Evolutionary conservation across 2,113 vertebrate species (phyloP).

Genomic region (Salvelinus sp.): DNA sequence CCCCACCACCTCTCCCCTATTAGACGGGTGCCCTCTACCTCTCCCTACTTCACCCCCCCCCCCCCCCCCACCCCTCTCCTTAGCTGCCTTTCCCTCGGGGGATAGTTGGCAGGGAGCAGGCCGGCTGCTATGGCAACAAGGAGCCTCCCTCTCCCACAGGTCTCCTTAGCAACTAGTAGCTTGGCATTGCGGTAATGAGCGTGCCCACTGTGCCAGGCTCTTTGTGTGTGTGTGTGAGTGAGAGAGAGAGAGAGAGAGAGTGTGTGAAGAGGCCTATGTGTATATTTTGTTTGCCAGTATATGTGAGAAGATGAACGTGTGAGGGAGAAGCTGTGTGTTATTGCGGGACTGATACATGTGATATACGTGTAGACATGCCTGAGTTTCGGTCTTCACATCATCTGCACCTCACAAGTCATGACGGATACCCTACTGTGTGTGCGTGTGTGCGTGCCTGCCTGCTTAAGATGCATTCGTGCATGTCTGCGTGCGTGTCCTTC

Average conservation of each 20-base stretch:
- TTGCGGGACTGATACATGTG: constrained; percentile 20
- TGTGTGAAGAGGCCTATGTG: constrained; percentile 59
- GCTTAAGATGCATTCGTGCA: neutral
- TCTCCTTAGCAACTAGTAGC: constrained; percentile 85
- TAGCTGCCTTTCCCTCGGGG: constrained; percentile 71
- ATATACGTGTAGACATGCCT: constrained; percentile 46
- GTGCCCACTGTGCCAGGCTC: constrained; percentile 76
- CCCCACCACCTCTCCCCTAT: constrained; percentile 49
- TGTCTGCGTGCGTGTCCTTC: constrained; percentile 30
- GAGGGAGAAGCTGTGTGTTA: constrained; percentile 31
- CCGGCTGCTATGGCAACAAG: constrained; percentile 81
- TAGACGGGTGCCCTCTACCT: constrained; percentile 69
- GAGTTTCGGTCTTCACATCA: constrained; percentile 19
- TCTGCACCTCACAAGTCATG: neutral
- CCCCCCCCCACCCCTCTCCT: constrained; percentile 48
- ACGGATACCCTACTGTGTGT: neutral
- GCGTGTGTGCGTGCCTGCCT: neutral
- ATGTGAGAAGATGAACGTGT: constrained; percentile 56
- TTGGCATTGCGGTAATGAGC: constrained; percentile 79
- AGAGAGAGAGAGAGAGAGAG: neutral
- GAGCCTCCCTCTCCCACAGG: constrained; percentile 81
- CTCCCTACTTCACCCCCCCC: constrained; percentile 65
- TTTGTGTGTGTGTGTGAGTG: constrained; percentile 25
- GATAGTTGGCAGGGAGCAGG: constrained; percentile 75
- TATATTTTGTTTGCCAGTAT: constrained; percentile 42